phyloP scores from a whole-genome alignment of 2,888 invertebrate genomes.

The Dolomedes plantarius region DNA sequence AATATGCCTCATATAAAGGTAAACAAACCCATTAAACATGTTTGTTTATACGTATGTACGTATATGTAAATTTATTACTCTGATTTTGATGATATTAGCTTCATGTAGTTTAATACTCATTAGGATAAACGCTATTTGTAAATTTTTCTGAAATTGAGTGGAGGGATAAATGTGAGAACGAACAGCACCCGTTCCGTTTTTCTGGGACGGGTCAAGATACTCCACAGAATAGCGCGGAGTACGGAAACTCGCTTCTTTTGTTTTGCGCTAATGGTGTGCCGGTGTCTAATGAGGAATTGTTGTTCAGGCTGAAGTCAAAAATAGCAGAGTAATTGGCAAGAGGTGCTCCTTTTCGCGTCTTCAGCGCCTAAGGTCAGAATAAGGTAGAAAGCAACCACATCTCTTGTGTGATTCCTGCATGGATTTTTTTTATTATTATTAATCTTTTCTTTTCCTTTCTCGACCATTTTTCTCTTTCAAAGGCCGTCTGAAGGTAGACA shows the following conservation, averaged over 20 bases:
- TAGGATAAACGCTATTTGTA: too few relatives aligned
- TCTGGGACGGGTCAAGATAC: conserved; percentile 33
- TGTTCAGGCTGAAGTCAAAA: conserved; percentile 46
- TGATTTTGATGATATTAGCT: too few relatives aligned
- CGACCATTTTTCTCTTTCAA: conserved; percentile 13
- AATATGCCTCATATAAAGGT: too few relatives aligned
- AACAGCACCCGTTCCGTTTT: background rate
- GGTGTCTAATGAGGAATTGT: conserved; percentile 67
- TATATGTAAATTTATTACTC: too few relatives aligned
- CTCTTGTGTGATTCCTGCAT: background rate
- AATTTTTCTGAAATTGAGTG: too few relatives aligned
- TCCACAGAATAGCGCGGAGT: conserved; percentile 20
- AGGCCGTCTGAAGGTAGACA: conserved; percentile 23
- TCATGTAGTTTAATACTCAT: too few relatives aligned
- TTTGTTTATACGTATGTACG: too few relatives aligned
- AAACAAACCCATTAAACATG: too few relatives aligned
- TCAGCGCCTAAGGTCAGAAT: conserved; percentile 34
- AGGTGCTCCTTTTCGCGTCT: conserved; percentile 21
- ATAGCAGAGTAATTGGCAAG: conserved; percentile 61
- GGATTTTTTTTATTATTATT: background rate
- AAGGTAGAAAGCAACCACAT: background rate
- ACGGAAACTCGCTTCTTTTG: conserved; percentile 44
- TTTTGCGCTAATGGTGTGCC: conserved; percentile 22
- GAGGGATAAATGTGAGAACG: too few relatives aligned
- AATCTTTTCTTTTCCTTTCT: background rate